phyloP scores from a whole-genome alignment of 1,140 invertebrate species.

The Meloidogyne hapla region DNA sequence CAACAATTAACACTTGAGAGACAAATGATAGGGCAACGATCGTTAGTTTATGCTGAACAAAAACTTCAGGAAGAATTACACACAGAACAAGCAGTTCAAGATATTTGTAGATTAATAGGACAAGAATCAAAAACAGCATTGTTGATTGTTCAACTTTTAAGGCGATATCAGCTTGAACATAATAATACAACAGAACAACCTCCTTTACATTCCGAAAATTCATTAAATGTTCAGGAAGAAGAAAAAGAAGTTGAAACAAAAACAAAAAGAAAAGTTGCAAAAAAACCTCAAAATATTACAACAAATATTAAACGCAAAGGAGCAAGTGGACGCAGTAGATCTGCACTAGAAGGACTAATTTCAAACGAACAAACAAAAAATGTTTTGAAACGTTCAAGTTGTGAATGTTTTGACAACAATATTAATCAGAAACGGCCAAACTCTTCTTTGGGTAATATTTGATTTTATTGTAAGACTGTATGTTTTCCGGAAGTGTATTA shows the following conservation, averaged over 20 bases:
- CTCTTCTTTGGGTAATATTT: neutral
- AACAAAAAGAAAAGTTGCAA: conserved; percentile 9
- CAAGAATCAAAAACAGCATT: conserved; percentile 52
- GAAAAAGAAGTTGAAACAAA: neutral
- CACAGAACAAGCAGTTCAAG: conserved; percentile 50
- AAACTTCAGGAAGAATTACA: neutral
- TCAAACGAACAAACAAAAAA: neutral
- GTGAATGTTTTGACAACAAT: neutral
- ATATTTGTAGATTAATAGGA: conserved; percentile 57
- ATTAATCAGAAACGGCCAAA: neutral
- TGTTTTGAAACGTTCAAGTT: neutral
- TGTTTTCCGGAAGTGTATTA: no score
- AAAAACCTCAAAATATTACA: neutral
- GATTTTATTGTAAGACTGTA: no score
- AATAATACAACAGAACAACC: neutral
- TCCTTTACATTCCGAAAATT: conserved; percentile 10
- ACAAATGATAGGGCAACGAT: neutral
- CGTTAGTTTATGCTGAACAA: conserved; percentile 1
- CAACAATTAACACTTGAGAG: conserved; percentile 45
- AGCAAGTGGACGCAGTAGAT: neutral
- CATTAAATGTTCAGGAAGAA: conserved; percentile 12
- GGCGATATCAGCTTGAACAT: conserved; percentile 50
- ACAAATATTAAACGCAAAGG: neutral
- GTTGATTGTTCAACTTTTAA: conserved; percentile 52
- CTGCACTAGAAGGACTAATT: neutral